Percentiles rank a stretch among this genome's conserved stretches.
These are phyloP conservation scores for Oceanodroma tethys DNA, from an alignment of 2,113 vertebrate species.

Conservation along the genomic window DNA sequence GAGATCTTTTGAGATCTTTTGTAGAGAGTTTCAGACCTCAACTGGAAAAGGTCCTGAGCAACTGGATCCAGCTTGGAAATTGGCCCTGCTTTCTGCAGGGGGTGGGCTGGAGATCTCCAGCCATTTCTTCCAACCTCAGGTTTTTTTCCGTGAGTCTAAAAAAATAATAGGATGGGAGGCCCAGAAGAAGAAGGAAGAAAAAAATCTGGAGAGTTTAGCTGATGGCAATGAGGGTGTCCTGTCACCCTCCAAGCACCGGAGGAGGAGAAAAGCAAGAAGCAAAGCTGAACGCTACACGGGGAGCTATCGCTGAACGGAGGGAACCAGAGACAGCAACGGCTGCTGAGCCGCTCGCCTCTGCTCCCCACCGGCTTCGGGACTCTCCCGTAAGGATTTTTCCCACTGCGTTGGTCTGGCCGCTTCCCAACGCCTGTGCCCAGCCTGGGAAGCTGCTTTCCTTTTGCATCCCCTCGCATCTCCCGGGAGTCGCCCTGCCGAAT, in stretches of 20 bases:
- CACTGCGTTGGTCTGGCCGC: fast-evolving
- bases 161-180: not conserved
- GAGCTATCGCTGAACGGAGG: fast-evolving
- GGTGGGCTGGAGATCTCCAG: not conserved
- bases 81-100: not conserved
- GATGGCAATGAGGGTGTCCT: not conserved
- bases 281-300: fast-evolving
- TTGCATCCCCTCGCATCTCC: too few relatives aligned
- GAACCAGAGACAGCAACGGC: not conserved
- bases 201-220: not conserved
- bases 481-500: not conserved
- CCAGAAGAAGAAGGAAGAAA: not conserved
- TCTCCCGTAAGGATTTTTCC: not conserved
- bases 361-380: fast-evolving
- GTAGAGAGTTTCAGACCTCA: not conserved
- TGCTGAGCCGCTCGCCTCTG: not conserved
- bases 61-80: not conserved
- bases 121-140: not conserved
- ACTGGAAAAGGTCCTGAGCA: not conserved
- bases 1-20: not conserved
- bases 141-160: not conserved
- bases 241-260: not conserved
- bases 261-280: not conserved
- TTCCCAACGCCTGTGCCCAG: not conserved
- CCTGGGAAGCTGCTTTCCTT: not conserved